These are phyloP conservation scores for Ranitomeya variabilis DNA, from an alignment of 2,113 vertebrate species.

Conservation along the genomic window DNA sequence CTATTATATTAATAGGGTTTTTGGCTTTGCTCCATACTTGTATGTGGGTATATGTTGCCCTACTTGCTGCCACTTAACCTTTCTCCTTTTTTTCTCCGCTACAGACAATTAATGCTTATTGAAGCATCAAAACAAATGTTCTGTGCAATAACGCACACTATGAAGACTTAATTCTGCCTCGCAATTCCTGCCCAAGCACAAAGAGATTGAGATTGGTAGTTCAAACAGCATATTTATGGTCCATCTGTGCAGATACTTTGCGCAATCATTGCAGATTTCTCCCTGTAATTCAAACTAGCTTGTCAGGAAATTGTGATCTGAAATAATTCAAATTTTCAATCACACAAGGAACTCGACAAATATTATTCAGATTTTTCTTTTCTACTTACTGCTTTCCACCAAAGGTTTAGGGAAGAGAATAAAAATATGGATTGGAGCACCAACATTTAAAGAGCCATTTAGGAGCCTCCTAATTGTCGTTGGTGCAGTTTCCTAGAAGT, in stretches of 20 bases:
- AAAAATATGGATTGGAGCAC: no score
- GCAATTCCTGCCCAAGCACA: neutral
- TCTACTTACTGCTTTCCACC: neutral
- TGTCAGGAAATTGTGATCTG: slow-evolving; percentile 5
- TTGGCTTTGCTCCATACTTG: neutral
- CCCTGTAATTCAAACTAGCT: neutral
- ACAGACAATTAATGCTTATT: neutral
- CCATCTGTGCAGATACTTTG: slow-evolving; percentile 10
- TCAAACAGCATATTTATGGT: neutral
- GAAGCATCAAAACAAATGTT: neutral
- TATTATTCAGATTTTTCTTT: neutral
- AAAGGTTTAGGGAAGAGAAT: no score
- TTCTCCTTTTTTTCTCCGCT: neutral
- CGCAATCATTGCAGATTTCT: slow-evolving; percentile 14
- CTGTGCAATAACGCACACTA: neutral
- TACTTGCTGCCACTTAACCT: neutral
- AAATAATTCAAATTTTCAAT: neutral
- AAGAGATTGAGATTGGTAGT: neutral
- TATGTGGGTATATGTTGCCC: neutral
- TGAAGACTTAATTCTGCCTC: neutral
- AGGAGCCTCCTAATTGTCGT: no score
- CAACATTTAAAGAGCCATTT: no score
- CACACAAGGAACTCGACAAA: neutral
- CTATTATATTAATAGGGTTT: neutral
- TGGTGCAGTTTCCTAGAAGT: no score